Evolutionary conservation across 2,113 vertebrate genomes (phyloP).

Genomic region (Microcebus griseorufus): DNA sequence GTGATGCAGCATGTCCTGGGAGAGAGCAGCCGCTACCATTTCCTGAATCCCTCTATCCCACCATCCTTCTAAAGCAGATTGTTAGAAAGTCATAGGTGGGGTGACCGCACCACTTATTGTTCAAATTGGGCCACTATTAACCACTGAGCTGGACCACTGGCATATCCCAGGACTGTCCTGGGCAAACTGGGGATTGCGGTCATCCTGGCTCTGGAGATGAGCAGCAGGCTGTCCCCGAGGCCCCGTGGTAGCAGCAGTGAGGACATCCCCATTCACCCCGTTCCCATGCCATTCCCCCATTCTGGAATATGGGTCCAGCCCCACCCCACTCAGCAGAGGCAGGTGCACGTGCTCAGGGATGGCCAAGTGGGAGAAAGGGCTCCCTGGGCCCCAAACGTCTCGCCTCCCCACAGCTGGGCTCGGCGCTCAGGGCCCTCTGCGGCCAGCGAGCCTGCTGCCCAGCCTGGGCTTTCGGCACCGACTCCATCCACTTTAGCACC

Average conservation of each 20-base stretch:
- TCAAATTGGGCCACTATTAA: background rate
- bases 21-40: background rate
- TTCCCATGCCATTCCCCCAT: background rate
- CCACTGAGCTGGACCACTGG: background rate
- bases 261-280: too few relatives aligned
- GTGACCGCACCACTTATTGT: background rate
- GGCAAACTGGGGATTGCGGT: background rate
- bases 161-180: too few relatives aligned
- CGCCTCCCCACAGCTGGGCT: background rate
- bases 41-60: background rate
- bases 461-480: slow-evolving; percentile 84
- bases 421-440: background rate
- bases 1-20: background rate
- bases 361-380: background rate
- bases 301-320: background rate
- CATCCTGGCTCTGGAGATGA: background rate
- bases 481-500: slow-evolving; percentile 83
- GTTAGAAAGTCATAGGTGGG: background rate
- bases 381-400: background rate
- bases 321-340: background rate
- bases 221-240: background rate
- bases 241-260: background rate
- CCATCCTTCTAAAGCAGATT: background rate
- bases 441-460: slow-evolving; percentile 71
- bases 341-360: background rate